Evolutionary conservation across 2,797 vertebrate genomes (phyloP).

Genomic region (Esox lucius): DNA sequence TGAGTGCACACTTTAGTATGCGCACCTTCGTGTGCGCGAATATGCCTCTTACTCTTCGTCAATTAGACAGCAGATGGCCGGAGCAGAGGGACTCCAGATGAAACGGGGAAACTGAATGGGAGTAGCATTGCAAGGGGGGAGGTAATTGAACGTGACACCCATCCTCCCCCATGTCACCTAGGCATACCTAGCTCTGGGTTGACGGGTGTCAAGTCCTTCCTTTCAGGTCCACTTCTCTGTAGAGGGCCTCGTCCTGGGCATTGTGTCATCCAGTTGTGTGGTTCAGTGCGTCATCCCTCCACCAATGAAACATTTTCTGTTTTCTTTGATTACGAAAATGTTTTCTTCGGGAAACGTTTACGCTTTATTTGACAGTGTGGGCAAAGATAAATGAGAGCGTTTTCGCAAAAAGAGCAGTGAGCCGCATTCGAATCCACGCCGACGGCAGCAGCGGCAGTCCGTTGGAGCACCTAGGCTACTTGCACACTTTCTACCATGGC

Average conservation of each 20-base stretch:
- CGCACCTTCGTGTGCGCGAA: slow-evolving; percentile 11
- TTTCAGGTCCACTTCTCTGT: background rate
- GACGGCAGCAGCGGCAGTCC: no score
- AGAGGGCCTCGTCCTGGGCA: background rate
- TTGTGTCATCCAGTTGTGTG: background rate
- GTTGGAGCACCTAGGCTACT: background rate
- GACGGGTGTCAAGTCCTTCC: slow-evolving; percentile 39
- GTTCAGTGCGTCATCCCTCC: background rate
- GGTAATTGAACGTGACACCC: slow-evolving; percentile 44
- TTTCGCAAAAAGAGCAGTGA: no score
- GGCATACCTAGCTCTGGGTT: slow-evolving; percentile 34
- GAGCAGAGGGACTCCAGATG: slow-evolving; percentile 29
- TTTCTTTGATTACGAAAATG: no score
- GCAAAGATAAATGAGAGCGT: no score
- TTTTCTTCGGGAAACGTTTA: no score
- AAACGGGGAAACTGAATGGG: slow-evolving; percentile 32
- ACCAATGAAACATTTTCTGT: no score
- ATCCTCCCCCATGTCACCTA: slow-evolving; percentile 46
- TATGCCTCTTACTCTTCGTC: slow-evolving; percentile 14
- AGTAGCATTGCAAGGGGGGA: slow-evolving; percentile 28
- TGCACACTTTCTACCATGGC: background rate
- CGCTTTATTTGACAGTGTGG: no score
- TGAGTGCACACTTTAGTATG: slow-evolving; percentile 6
- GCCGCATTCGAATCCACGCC: no score
- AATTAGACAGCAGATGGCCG: slow-evolving; percentile 27